Evolutionary conservation across 2,113 vertebrate genomes (phyloP).

Genomic region (Nycticryphes semicollaris): DNA sequence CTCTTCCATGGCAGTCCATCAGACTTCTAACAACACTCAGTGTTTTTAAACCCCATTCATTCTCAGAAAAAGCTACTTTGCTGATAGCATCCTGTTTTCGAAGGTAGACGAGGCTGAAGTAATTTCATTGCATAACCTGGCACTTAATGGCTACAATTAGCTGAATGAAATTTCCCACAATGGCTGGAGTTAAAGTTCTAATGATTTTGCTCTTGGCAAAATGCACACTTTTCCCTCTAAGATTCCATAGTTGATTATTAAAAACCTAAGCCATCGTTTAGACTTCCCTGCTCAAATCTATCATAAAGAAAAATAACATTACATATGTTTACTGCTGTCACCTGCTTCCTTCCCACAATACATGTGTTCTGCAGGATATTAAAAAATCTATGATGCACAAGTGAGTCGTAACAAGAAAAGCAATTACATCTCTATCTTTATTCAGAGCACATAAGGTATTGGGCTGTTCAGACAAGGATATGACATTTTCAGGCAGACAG

Average conservation of each 20-base stretch:
- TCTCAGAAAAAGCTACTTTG: background rate
- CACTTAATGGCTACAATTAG: constrained; percentile 54
- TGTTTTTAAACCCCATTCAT: background rate
- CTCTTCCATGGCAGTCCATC: background rate
- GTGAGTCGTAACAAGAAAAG: constrained; percentile 74
- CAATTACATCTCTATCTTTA: constrained; percentile 74
- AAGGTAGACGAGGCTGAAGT: background rate
- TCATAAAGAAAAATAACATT: constrained; percentile 67
- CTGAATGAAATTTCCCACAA: constrained; percentile 13
- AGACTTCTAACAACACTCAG: background rate
- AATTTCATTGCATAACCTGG: constrained; percentile 41
- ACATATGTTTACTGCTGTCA: constrained; percentile 65
- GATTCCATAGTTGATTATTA: constrained; percentile 29
- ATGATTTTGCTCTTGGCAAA: constrained; percentile 42
- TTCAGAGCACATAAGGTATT: constrained; percentile 66
- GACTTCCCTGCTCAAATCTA: constrained; percentile 38
- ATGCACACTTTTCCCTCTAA: background rate
- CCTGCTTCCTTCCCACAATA: constrained; percentile 69
- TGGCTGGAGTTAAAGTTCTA: constrained; percentile 22
- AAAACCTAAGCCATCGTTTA: constrained; percentile 39
- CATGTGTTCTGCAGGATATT: constrained; percentile 76
- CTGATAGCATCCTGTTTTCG: background rate
- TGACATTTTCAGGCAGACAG: constrained; percentile 59
- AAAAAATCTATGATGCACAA: constrained; percentile 75
- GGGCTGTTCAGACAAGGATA: constrained; percentile 64